Evolutionary conservation across 2,888 invertebrate genomes (phyloP), one percentile per base, ranked within the genome.

Genomic region (Morinoia aosen): DNA sequence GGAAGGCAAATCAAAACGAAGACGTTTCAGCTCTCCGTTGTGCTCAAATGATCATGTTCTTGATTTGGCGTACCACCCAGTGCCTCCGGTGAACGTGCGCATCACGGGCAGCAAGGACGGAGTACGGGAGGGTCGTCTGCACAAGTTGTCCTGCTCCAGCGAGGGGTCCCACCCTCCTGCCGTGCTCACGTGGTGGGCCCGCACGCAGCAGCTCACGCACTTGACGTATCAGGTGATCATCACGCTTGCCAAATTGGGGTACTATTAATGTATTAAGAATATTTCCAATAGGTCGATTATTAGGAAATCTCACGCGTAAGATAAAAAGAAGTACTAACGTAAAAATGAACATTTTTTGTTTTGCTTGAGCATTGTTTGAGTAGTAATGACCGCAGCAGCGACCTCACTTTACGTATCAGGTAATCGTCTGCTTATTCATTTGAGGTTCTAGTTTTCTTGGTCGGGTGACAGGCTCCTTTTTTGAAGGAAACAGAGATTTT

Each of bases 81-180:
- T 95, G 58, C 95, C 95, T 25, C 95, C 95, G 5, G 48, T 95
- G 48, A 95, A 40, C 57, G 95, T 95, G 12, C 58, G 39, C 95
- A 95, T 95, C 58, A 61, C 61, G 16, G 95, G 64, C 16, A 64
- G 58, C 57, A 12, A 61, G n/a, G 64, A 95, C 40, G 95, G 95
- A 14, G 95, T 95, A 25, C 19, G 58, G 64, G 95, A 95, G 64
- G 95, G 95, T 7, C 58, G 95, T 8, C 95, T 95, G 14, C 95
- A 95, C 95, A 95, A 95, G 64, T 64, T 95, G 14, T 19, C 95
- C 64, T 95, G 95, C 64, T n/a, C 40, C 16, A 95, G 95, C 64
- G 64, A 64, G 19, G 95, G 95, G 0, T 95, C 95, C 14, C 39
- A 64, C 40, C 95, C 95, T 11, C 95, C 95, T 8, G 95, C 95